Base-by-base conservation (phyloP, 2,888 invertebrate species). In the Agonopterix subpropinquella region DNA sequence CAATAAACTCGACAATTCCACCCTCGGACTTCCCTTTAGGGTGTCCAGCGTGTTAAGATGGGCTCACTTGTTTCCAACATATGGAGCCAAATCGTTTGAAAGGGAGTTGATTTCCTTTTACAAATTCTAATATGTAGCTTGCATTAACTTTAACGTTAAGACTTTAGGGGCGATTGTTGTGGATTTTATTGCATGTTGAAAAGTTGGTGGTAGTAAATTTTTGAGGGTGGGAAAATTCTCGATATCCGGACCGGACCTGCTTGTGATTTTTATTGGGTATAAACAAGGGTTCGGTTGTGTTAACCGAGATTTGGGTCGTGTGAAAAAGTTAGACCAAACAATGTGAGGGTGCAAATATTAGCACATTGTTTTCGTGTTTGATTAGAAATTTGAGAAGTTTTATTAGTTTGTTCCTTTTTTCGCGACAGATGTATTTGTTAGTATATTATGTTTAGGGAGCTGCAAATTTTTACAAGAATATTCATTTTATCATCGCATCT, bases 211-310 rank as follows among this genome's bases (percentile, higher is more conserved):
- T 53, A 53, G 59, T 57, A 70, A 72, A 77, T 77, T 77, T 77
- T 80, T 71, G 69, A 75, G 80, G 80, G 77, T 77, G 74, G 70
- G 80, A 80, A 85, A 82, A 77, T 77, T 75, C 67, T 66, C 73
- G 73, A 82, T 84, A 79, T 86, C 82, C 85, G 73, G 65, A 70
- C 79, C 79, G 85, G 86, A 82, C 81, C 64, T 69, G 61, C 69
- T 67, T 73, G 79, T 77, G 77, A 80, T 83, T 85, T 86, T 87
- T 87, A 87, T 87, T 85, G 79, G 77, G 72, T 71, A 73, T 73
- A 73, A 77, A 83, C 77, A 78, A 73, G 84, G 84, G 82, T 73
- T 64, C 64, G 49, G 50, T 44, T 7, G 66, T 72, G 74, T 79
- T 79, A 76, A 67, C 67, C 52, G 74, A 65, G 74, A 76, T 78